Evolutionary conservation across 53 echinoderm and acorn worm species (phyloP), one percentile per base, ranked within the genome.

Genomic region (Zoroaster sp.): DNA sequence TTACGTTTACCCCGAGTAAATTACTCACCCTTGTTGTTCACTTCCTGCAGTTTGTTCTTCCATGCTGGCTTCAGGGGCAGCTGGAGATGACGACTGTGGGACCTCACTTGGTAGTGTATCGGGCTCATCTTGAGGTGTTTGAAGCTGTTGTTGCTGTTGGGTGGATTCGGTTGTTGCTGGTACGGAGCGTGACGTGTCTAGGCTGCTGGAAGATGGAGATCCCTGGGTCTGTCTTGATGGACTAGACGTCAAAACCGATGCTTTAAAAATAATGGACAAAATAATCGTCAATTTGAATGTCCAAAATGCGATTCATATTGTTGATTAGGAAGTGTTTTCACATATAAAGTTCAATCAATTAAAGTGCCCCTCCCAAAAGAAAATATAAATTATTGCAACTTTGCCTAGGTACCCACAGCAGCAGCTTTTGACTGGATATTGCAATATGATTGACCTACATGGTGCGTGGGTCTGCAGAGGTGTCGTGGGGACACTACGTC

Each of bases 401-500:
- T n/a, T n/a, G n/a, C n/a, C n/a, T n/a, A n/a, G n/a, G n/a, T n/a
- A n/a, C n/a, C n/a, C n/a, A n/a, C n/a, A n/a, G n/a, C n/a, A n/a
- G n/a, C n/a, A n/a, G n/a, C n/a, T n/a, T n/a, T n/a, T n/a, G n/a
- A n/a, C n/a, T n/a, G n/a, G n/a, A n/a, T n/a, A n/a, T n/a, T n/a
- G n/a, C n/a, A n/a, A n/a, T n/a, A n/a, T n/a, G n/a, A n/a, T n/a
- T n/a, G n/a, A n/a, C 71, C 46, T 35, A 96, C 96, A 93, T 93
- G 98, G 98, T 21, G 98, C 94, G 5, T 94, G 91, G 14, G 93
- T 86, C 85, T 96, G 94, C 5, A 96, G 91, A 4, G 96, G 99
- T 20, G 96, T 96, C 20, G 99, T 98, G 0, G 99, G 99, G 17
- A 98, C 99, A 80, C 94, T 98, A 6, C 99, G 87, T 0, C 99